Percentiles rank a stretch among this genome's conserved stretches.
Conservation (phyloP, 2,797 vertebrate species). For the Gouania willdenowi region DNA sequence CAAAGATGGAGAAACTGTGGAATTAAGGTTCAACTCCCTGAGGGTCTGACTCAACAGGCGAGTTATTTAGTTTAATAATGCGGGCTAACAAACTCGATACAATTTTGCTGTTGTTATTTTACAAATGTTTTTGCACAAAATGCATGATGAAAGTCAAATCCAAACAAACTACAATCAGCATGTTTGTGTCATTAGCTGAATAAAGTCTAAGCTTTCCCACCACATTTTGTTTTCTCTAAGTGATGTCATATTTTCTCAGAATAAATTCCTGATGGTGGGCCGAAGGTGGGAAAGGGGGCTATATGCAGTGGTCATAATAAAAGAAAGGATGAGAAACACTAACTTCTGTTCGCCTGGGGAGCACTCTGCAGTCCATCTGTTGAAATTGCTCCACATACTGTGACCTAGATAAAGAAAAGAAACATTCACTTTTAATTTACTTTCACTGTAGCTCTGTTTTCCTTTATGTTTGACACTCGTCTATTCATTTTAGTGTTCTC, state of each 20-base stretch:
- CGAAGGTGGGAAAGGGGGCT: slow-evolving; percentile 32
- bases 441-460: slow-evolving; percentile 67
- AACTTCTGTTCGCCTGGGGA: slow-evolving; percentile 83
- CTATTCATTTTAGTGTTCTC: slow-evolving; percentile 77
- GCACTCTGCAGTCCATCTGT: slow-evolving; percentile 78
- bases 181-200: too few species aligned
- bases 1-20: too few species aligned
- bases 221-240: slow-evolving; percentile 1
- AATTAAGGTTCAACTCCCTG: too few species aligned
- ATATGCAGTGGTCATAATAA: too few species aligned
- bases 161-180: too few species aligned
- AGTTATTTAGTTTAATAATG: too few species aligned
- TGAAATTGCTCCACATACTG: slow-evolving; percentile 82
- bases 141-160: too few species aligned
- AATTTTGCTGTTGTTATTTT: too few species aligned
- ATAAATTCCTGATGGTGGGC: slow-evolving; percentile 37
- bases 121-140: too few species aligned
- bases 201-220: too few species aligned
- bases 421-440: slow-evolving; percentile 45
- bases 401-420: slow-evolving; percentile 78
- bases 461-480: slow-evolving; percentile 70
- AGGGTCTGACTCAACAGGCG: too few species aligned
- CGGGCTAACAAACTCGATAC: too few species aligned
- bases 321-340: slow-evolving; percentile 59
- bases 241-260: slow-evolving; percentile 22